These are phyloP conservation scores for Cotesia chilonis DNA, from an alignment of 1,140 invertebrate genomes.

Conservation along the genomic window DNA sequence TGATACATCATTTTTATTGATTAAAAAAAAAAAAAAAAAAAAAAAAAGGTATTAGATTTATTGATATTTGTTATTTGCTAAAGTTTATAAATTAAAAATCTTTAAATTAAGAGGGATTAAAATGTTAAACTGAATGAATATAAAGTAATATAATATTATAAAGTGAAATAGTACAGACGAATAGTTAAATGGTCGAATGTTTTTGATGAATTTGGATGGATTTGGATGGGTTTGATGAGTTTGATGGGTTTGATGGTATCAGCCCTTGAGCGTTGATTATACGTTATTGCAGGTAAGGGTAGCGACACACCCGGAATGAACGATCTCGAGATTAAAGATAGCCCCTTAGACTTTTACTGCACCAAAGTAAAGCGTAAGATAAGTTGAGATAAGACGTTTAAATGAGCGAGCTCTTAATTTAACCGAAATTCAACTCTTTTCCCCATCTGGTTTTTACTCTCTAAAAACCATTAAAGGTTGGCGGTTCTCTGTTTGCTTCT, in stretches of 20 bases:
- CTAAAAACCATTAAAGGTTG: not conserved
- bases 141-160: not conserved
- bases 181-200: not conserved
- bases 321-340: conserved; percentile 24
- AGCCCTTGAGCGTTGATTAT: conserved; percentile 3
- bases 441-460: not conserved
- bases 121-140: too few species aligned
- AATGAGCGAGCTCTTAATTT: conserved; percentile 29
- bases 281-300: not conserved
- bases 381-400: conserved; percentile 7
- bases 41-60: not conserved
- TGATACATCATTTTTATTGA: too few species aligned
- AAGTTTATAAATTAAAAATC: too few species aligned
- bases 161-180: not conserved
- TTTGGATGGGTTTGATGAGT: too few species aligned
- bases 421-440: not conserved
- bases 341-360: conserved; percentile 21
- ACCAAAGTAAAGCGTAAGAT: not conserved
- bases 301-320: conserved; percentile 17
- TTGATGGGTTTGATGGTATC: not conserved
- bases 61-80: not conserved
- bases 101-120: too few species aligned
- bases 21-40: not conserved
- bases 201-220: too few species aligned
- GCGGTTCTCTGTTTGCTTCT: not conserved